These are phyloP conservation scores for Crenuchus spilurus DNA, from an alignment of 2,797 vertebrate species.

Conservation along the genomic window DNA sequence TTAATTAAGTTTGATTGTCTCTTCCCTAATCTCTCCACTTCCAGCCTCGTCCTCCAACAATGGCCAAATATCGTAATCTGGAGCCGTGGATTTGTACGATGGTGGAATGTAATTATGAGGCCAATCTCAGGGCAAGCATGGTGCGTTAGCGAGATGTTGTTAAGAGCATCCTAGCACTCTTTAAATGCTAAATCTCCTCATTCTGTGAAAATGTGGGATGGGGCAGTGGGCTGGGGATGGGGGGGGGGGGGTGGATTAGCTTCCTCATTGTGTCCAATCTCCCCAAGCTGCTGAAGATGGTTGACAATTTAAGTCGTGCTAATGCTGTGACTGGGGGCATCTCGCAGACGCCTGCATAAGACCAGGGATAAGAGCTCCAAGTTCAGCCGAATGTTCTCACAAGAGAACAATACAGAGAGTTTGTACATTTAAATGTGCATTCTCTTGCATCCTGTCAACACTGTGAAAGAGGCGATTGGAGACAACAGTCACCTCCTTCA, in stretches of 20 bases:
- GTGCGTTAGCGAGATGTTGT: constrained; percentile 33
- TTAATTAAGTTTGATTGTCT: constrained; percentile 66
- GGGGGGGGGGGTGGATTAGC: constrained; percentile 29
- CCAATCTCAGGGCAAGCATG: constrained; percentile 23
- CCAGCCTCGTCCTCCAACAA: constrained; percentile 54
- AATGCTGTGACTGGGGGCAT: constrained; percentile 29
- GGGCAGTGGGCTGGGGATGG: not conserved
- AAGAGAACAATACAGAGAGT: constrained; percentile 21
- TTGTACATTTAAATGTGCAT: constrained; percentile 21
- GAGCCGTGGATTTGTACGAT: constrained; percentile 44
- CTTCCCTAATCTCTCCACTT: constrained; percentile 56
- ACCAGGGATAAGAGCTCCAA: constrained; percentile 22
- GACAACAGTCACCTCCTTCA: too few species aligned
- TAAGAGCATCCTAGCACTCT: constrained; percentile 1
- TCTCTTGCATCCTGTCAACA: not conserved
- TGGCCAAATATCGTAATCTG: constrained; percentile 56
- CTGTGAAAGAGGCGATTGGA: not conserved
- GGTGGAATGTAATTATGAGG: constrained; percentile 58
- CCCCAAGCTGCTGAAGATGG: constrained; percentile 25
- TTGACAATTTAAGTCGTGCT: constrained; percentile 50
- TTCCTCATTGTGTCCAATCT: constrained; percentile 47
- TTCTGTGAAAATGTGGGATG: constrained; percentile 15
- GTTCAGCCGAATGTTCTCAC: constrained; percentile 25
- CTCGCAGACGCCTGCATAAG: constrained; percentile 28
- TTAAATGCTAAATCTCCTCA: constrained; percentile 37